Percentiles rank a stretch among this genome's conserved stretches.
Conservation (phyloP, 1,140 invertebrate species). For the Bombus affinis region DNA sequence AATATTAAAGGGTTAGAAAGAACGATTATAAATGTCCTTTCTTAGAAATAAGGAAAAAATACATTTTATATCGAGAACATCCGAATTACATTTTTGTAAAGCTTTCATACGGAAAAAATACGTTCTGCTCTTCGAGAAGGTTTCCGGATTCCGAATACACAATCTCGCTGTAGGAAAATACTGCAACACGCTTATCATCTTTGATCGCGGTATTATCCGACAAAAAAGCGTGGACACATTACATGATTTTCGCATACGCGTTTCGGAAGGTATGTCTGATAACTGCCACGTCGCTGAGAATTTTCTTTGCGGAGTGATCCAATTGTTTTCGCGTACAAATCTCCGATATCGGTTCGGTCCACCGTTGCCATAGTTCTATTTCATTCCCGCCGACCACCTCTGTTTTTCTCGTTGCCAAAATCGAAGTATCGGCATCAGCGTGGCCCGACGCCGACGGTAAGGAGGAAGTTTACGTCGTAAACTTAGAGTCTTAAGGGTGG, state of each 20-base stretch:
- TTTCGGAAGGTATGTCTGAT: constrained; percentile 1
- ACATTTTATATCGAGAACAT: background rate
- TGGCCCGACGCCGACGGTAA: constrained; percentile 39
- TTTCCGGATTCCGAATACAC: background rate
- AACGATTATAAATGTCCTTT: background rate
- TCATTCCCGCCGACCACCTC: background rate
- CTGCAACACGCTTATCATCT: background rate
- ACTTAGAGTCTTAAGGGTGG: constrained; percentile 72
- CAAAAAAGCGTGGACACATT: background rate
- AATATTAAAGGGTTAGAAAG: background rate
- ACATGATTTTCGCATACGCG: background rate
- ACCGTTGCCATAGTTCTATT: background rate
- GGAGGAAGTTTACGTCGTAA: constrained; percentile 73
- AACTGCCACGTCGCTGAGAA: background rate
- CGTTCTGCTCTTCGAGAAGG: background rate
- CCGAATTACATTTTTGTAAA: background rate
- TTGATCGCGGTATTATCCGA: background rate
- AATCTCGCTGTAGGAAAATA: background rate
- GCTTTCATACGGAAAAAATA: background rate
- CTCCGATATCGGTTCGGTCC: constrained; percentile 20
- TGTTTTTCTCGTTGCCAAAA: constrained; percentile 45
- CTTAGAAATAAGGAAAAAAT: background rate
- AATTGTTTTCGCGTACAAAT: constrained; percentile 49
- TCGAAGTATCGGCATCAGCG: constrained; percentile 63
- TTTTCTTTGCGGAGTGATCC: constrained; percentile 18